These are phyloP conservation scores for Argopecten irradians DNA, from an alignment of 1,140 invertebrate genomes.

Conservation along the genomic window DNA sequence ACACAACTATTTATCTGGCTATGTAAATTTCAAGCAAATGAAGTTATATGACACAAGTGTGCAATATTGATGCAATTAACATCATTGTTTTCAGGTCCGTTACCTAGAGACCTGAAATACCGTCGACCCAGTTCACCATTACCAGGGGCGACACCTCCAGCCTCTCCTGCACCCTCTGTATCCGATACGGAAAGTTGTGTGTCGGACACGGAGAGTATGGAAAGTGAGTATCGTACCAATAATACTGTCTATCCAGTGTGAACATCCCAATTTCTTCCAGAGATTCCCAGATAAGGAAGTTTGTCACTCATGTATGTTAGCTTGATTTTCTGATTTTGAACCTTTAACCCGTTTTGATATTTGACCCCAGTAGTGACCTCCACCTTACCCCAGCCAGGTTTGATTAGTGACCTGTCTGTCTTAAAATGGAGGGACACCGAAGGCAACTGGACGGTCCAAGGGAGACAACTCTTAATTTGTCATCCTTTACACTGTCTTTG, in stretches of 20 bases:
- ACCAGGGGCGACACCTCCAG: conserved; percentile 25
- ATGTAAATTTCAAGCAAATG: too few species aligned
- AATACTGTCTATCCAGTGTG: too few species aligned
- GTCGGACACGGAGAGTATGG: neutral
- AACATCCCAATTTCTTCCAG: too few species aligned
- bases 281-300: too few species aligned
- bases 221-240: neutral
- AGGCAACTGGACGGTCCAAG: neutral
- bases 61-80: neutral
- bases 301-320: too few species aligned
- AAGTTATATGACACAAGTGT: too few species aligned
- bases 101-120: conserved; percentile 84
- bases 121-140: conserved; percentile 76
- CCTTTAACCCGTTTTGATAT: too few species aligned
- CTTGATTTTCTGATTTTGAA: too few species aligned
- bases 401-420: neutral
- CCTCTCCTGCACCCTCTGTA: conserved; percentile 40
- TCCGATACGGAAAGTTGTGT: conserved; percentile 3
- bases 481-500: too few species aligned
- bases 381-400: neutral
- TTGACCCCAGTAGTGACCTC: neutral
- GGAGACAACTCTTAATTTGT: neutral
- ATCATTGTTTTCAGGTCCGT: conserved; percentile 79
- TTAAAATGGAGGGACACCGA: neutral
- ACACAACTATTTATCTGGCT: too few species aligned